phyloP scores from a whole-genome alignment of 2,797 vertebrate species.

The Sebastes elongatus region DNA sequence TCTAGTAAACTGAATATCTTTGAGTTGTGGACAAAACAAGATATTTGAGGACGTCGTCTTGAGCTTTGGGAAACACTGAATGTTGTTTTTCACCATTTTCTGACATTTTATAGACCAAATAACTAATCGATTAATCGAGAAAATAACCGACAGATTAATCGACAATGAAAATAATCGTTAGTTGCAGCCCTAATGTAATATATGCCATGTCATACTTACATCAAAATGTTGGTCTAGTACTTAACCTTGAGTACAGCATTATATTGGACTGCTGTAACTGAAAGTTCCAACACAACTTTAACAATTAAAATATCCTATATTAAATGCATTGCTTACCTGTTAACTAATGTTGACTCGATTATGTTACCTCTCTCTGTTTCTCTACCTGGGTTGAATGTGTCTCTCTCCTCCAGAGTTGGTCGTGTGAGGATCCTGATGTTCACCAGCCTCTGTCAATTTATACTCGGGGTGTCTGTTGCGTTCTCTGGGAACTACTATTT shows the following conservation, averaged over 20 bases:
- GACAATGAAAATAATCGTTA: too few relatives aligned
- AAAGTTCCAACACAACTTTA: neutral
- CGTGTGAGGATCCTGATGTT: constrained; percentile 88
- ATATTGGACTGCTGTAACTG: neutral
- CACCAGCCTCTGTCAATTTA: constrained; percentile 89
- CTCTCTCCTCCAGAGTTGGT: constrained; percentile 81
- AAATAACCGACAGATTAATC: too few relatives aligned
- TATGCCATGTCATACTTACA: neutral
- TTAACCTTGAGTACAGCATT: neutral
- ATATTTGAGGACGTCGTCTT: too few relatives aligned
- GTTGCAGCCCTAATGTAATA: too few relatives aligned
- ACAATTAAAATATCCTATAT: neutral
- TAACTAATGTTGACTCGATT: neutral
- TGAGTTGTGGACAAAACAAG: too few relatives aligned
- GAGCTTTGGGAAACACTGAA: too few relatives aligned
- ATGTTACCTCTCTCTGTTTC: neutral
- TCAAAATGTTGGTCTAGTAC: neutral
- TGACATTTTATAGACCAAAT: too few relatives aligned
- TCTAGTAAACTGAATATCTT: too few relatives aligned
- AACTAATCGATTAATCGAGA: too few relatives aligned
- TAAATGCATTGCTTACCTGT: neutral
- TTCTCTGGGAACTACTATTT: constrained; percentile 90
- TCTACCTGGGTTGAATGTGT: neutral
- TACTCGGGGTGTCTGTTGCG: constrained; percentile 86
- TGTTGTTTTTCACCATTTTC: rapidly evolving